Conservation (phyloP, 2,888 invertebrate species). For the Diarsia brunnea region DNA sequence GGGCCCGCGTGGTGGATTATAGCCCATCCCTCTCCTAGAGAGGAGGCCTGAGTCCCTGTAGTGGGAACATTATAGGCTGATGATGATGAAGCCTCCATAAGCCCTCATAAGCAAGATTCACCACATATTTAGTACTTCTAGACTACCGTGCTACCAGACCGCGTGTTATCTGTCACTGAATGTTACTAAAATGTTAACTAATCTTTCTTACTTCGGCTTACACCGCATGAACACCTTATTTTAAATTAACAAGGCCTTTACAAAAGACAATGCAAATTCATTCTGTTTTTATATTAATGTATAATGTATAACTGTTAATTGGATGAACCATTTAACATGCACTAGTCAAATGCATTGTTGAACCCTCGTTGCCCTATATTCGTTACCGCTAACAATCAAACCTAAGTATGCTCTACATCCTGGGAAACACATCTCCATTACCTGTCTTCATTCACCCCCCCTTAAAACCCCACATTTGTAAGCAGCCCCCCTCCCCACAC, state of each 20-base stretch:
- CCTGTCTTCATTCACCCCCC: constrained; percentile 3
- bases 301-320: neutral
- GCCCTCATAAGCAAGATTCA: neutral
- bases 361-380: too few relatives aligned
- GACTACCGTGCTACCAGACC: neutral
- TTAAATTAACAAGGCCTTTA: neutral
- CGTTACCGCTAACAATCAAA: neutral
- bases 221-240: neutral
- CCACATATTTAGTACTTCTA: neutral
- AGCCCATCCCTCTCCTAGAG: too few relatives aligned
- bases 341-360: neutral
- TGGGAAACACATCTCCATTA: neutral
- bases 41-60: too few relatives aligned
- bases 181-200: neutral
- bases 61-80: too few relatives aligned
- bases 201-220: neutral
- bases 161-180: neutral
- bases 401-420: neutral
- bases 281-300: neutral
- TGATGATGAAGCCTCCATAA: neutral
- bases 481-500: neutral
- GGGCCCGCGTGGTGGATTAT: too few relatives aligned
- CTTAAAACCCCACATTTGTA: neutral
- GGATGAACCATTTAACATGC: neutral
- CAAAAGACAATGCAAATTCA: neutral